Conservation (phyloP, 2,113 vertebrate species). For the Leiothrix lutea region DNA sequence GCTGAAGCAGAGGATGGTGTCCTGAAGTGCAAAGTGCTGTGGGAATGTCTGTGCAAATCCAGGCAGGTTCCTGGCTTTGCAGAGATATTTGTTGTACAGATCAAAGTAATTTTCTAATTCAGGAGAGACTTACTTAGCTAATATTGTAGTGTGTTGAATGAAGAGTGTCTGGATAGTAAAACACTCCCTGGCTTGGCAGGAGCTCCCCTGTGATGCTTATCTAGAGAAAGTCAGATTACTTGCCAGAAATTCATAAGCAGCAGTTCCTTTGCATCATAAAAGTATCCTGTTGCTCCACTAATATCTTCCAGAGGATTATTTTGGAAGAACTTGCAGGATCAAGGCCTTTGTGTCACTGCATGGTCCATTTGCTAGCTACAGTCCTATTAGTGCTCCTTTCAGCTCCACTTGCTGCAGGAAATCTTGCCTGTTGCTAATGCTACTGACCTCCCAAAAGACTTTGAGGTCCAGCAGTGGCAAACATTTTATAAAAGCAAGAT, state of each 20-base stretch:
- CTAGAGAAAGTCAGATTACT: not conserved
- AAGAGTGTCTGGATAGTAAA: not conserved
- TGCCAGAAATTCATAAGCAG: not conserved
- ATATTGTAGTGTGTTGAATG: not conserved
- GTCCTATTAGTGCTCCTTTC: not conserved
- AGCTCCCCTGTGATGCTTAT: not conserved
- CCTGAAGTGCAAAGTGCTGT: not conserved
- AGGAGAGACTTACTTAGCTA: not conserved
- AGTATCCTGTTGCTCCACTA: not conserved
- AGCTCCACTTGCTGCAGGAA: not conserved
- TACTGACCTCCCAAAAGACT: not conserved
- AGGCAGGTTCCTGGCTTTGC: not conserved
- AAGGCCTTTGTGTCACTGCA: not conserved
- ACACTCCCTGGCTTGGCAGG: not conserved
- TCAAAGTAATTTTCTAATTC: not conserved
- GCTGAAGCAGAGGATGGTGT: not conserved
- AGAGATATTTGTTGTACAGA: not conserved
- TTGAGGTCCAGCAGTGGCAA: not conserved
- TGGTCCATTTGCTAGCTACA: not conserved
- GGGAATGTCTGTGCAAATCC: not conserved
- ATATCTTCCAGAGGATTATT: not conserved
- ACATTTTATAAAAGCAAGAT: not conserved
- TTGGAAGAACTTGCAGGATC: not conserved
- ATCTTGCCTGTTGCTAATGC: not conserved
- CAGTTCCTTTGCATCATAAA: not conserved